Evolutionary conservation across 2,113 vertebrate species (phyloP).

Genomic region (Melozone crissalis): DNA sequence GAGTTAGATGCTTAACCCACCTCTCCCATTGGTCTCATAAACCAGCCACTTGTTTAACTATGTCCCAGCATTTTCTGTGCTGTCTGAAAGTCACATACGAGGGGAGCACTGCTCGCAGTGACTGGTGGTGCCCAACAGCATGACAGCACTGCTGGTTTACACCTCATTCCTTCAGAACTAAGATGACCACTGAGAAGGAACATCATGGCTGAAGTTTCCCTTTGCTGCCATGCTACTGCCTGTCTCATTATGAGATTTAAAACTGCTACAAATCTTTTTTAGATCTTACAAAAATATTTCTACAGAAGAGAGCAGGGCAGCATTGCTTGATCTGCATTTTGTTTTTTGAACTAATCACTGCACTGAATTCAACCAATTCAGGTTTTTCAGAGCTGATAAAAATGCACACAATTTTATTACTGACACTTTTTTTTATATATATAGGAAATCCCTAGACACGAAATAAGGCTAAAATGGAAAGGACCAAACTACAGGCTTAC

Average conservation of each 20-base stretch:
- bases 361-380: background rate
- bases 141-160: background rate
- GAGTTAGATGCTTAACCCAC: background rate
- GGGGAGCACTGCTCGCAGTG: background rate
- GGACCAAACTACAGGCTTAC: background rate
- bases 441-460: background rate
- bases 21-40: background rate
- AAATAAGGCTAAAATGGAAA: background rate
- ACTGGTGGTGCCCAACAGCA: background rate
- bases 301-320: background rate
- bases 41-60: background rate
- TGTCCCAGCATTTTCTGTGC: background rate
- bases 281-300: background rate
- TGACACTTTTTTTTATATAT: background rate
- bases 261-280: slow-evolving; percentile 10
- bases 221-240: background rate
- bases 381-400: background rate
- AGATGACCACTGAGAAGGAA: background rate
- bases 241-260: background rate
- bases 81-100: background rate
- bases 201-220: background rate
- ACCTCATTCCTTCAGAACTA: background rate
- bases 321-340: background rate
- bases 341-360: background rate
- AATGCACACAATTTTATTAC: background rate